Evolutionary conservation across 1,140 invertebrate genomes (phyloP).

Genomic region (Lerema accius): DNA sequence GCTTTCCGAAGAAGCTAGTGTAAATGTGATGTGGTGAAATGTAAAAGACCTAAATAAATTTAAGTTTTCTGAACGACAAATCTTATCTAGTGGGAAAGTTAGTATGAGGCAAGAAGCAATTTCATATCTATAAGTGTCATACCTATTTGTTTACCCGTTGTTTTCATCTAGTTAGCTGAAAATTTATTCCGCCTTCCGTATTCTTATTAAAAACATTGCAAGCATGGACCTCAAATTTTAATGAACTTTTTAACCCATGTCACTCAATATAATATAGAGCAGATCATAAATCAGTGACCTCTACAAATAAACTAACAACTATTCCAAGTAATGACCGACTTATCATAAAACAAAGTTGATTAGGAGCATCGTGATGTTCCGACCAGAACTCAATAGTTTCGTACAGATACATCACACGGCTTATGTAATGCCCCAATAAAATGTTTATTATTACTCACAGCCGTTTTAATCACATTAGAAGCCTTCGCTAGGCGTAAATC

Average conservation of each 20-base stretch:
- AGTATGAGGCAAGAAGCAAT: too few species aligned
- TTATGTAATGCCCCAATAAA: slow-evolving; percentile 59
- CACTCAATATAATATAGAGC: too few species aligned
- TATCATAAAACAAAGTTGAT: slow-evolving; percentile 67
- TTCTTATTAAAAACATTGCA: too few species aligned
- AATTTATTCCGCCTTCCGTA: too few species aligned
- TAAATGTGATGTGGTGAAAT: slow-evolving; percentile 36
- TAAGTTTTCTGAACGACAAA: not conserved
- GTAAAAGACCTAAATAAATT: slow-evolving; percentile 11
- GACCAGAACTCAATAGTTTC: slow-evolving; percentile 52
- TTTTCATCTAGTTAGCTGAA: too few species aligned
- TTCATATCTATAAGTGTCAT: too few species aligned
- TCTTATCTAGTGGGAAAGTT: slow-evolving; percentile 43
- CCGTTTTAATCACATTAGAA: slow-evolving; percentile 56
- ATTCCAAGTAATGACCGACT: slow-evolving; percentile 31
- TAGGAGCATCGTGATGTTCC: slow-evolving; percentile 50
- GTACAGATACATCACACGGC: slow-evolving; percentile 48
- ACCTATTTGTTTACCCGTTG: too few species aligned
- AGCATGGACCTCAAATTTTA: too few species aligned
- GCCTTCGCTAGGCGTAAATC: slow-evolving; percentile 41
- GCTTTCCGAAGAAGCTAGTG: slow-evolving; percentile 36
- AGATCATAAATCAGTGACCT: too few species aligned
- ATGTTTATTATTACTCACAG: slow-evolving; percentile 60
- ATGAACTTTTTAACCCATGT: too few species aligned
- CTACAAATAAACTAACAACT: too few species aligned